Conservation (phyloP, 2,888 invertebrate genomes). For the Ommatoiulus sabulosus region DNA sequence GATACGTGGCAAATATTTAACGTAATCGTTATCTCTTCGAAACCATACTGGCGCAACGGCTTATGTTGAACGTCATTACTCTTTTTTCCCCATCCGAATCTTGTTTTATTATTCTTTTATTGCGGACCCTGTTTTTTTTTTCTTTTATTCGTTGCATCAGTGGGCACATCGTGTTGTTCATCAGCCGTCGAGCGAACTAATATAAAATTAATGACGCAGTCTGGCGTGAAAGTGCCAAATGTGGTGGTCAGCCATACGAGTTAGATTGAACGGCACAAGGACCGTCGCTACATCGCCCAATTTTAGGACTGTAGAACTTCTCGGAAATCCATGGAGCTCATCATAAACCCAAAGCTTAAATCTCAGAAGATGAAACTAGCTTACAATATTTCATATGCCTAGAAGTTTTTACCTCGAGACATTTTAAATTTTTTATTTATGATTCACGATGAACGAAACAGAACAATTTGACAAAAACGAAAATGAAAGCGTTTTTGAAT, state of each 20-base stretch:
- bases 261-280: too few relatives aligned
- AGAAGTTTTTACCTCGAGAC: too few relatives aligned
- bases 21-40: conserved; percentile 9
- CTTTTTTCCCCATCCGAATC: conserved; percentile 4
- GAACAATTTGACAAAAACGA: too few relatives aligned
- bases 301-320: too few relatives aligned
- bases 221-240: background rate
- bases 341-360: too few relatives aligned
- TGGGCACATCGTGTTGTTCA: background rate
- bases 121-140: background rate
- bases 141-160: background rate
- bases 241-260: background rate
- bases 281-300: too few relatives aligned
- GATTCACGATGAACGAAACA: too few relatives aligned
- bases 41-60: background rate
- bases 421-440: too few relatives aligned
- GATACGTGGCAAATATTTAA: background rate
- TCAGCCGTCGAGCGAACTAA: conserved; percentile 9
- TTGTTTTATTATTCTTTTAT: background rate
- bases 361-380: too few relatives aligned
- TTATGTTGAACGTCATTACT: background rate
- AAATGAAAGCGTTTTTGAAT: too few relatives aligned
- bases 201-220: conserved; percentile 4
- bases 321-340: too few relatives aligned
- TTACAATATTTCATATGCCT: too few relatives aligned